Percentiles rank a stretch among this genome's conserved stretches.
Evolutionary conservation across 2,797 vertebrate species (phyloP).

Genomic region (Onychomys leucogaster): DNA sequence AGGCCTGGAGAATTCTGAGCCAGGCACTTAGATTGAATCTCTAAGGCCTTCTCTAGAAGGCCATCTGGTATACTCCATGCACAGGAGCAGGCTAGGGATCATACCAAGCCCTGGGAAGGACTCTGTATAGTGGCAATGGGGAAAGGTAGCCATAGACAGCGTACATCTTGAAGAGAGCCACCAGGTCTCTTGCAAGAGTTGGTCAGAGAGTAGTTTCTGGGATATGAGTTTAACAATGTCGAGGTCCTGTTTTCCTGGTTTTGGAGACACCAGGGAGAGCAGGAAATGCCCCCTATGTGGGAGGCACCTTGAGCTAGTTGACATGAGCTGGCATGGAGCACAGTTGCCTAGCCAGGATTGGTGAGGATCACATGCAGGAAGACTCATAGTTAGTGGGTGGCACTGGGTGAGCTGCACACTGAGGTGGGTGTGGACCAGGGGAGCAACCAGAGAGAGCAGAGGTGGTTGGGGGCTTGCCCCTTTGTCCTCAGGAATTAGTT

Average conservation of each 20-base stretch:
- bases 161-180: not conserved
- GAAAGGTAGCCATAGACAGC: accelerated
- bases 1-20: not conserved
- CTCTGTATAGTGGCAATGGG: not conserved
- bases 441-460: accelerated
- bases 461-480: accelerated
- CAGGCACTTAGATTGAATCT: not conserved
- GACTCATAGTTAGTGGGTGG: not conserved
- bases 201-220: not conserved
- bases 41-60: not conserved
- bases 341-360: not conserved
- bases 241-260: not conserved
- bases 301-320: not conserved
- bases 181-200: too few relatives aligned
- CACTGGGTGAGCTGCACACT: not conserved
- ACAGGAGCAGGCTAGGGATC: not conserved
- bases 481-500: not conserved
- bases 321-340: not conserved
- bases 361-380: not conserved
- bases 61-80: accelerated
- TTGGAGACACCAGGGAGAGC: too few relatives aligned
- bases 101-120: not conserved
- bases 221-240: not conserved
- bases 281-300: not conserved
- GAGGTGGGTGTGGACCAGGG: not conserved